A percentile compares a stretch with the other conserved stretches of the same genome.
Evolutionary conservation across 23 tunicate species (phyloP).

Genomic region (Halocynthia aurantium): DNA sequence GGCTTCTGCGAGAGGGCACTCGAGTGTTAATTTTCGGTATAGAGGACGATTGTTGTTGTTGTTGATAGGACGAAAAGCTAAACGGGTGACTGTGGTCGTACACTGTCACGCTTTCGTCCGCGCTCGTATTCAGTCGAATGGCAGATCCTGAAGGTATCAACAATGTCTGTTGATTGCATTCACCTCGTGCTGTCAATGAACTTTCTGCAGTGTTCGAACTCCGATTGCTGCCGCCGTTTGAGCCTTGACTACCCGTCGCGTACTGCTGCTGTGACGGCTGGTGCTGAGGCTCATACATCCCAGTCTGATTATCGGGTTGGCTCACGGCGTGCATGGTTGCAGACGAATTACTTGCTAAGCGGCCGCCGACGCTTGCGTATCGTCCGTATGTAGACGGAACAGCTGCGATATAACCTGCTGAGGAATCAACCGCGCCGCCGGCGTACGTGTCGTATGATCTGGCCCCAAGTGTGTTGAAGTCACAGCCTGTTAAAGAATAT

Average conservation of each 20-base stretch:
- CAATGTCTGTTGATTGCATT: slow-evolving; percentile 6
- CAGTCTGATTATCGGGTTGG: background rate
- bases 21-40: slow-evolving; percentile 6
- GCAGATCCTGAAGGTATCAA: slow-evolving; percentile 12
- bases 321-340: background rate
- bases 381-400: background rate
- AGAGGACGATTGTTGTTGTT: background rate
- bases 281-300: background rate
- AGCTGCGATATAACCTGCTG: background rate
- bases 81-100: slow-evolving; percentile 15
- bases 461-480: slow-evolving; percentile 12
- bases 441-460: slow-evolving; percentile 7
- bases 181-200: background rate
- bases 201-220: background rate
- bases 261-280: background rate
- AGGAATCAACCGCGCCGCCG: background rate
- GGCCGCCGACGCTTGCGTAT: background rate
- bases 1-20: background rate
- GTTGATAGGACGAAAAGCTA: background rate
- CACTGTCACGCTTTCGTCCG: background rate
- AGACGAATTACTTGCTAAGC: background rate
- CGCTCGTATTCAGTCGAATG: background rate
- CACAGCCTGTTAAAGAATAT: slow-evolving; percentile 9
- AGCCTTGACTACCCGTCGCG: background rate
- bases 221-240: slow-evolving; percentile 6